Evolutionary conservation across 2,113 vertebrate species (phyloP).

Genomic region (Hypocryptadius cinnamomeus): DNA sequence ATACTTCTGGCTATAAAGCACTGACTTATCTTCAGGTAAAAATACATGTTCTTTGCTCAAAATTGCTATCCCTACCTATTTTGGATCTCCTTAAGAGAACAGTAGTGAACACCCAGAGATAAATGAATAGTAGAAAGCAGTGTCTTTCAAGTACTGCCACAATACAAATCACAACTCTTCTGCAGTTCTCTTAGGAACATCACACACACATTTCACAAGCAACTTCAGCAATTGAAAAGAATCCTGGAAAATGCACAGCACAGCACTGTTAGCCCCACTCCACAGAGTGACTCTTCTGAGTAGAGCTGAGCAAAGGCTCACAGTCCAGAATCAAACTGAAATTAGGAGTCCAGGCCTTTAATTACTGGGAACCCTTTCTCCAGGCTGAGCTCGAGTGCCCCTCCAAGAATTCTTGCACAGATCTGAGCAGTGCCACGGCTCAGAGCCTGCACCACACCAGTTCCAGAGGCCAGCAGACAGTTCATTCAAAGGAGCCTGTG

Average conservation of each 20-base stretch:
- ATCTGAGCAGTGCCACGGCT: not conserved
- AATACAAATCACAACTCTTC: not conserved
- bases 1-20: not conserved
- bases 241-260: not conserved
- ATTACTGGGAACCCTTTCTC: not conserved
- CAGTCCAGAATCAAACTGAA: not conserved
- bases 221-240: not conserved
- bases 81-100: not conserved
- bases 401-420: not conserved
- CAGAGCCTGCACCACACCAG: not conserved
- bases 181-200: not conserved
- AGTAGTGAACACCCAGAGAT: not conserved
- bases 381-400: not conserved
- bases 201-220: not conserved
- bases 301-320: not conserved
- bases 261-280: not conserved
- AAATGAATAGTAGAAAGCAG: not conserved
- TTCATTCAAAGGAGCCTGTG: not conserved
- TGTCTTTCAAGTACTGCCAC: not conserved
- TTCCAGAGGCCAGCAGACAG: not conserved
- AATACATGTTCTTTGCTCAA: not conserved
- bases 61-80: not conserved
- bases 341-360: not conserved
- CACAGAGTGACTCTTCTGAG: not conserved
- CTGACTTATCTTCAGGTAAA: not conserved